Evolutionary conservation across 2,888 invertebrate species (phyloP), one percentile per base, ranked within the genome.

Genomic region (Opisthograptis luteolata): DNA sequence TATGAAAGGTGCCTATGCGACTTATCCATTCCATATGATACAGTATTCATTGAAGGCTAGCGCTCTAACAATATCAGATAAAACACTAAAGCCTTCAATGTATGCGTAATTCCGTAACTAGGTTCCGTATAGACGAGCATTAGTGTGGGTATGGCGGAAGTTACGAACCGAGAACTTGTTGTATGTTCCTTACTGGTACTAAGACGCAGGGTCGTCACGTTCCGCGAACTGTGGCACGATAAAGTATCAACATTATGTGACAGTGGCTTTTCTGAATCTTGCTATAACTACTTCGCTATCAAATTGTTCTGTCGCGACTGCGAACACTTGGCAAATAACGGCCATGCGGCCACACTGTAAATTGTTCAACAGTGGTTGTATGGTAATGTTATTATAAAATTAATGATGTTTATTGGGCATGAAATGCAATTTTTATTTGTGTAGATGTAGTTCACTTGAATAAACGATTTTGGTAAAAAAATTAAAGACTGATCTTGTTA

Each of bases 201-300:
- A 14, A 30, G 5, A 9, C 13, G 39, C 12, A 28, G 35, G 49
- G 37, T 50, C 34, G 42, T 46, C 54, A 58, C 55, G 41, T 55
- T 54, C 40, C 24, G 60, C 64, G 68, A 69, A 34, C 48, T 41
- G 72, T 70, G 60, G 66, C 61, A 66, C 75, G 66, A 80, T 84
- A 83, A 81, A 81, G 69, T 80, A 73, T 67, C 65, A 67, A 81
- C 73, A 66, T 79, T 78, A 81, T 79, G 74, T 68, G 79, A 76
- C 75, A 64, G 57, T 54, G 65, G 68, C 67, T 75, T 79, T 78
- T 76, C 76, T 76, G 65, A 66, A 73, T 62, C 62, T 66, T 64
- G 58, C 64, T 66, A 61, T 51, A 62, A 71, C 65, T 62, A 66
- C 69, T 71, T 72, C 64, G 62, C 62, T 62, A 67, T 73, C 65